Base-by-base conservation (phyloP, 2,888 invertebrate genomes). In the Mythimna lalbum region DNA sequence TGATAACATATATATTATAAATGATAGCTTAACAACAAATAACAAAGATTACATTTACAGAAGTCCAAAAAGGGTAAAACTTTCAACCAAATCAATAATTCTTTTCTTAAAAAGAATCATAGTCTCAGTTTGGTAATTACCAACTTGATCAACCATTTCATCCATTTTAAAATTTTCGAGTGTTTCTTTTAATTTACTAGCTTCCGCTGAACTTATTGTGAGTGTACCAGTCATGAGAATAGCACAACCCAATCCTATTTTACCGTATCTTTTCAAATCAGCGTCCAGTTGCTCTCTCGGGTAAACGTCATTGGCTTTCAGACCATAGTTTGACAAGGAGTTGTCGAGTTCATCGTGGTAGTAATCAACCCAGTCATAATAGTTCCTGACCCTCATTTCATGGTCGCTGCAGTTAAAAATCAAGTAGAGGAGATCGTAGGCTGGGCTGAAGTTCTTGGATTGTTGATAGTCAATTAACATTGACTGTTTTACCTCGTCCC, bases 391-490 rank as follows among this genome's bases (percentile, higher is more conserved):
- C 36, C 91, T 86, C 0, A 84, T 84, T 21, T 83, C 81, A n/a
- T 92, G 81, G 55, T 90, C 84, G 0, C 90, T 90, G 59, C 90
- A 88, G 72, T 86, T 90, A 66, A 91, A 90, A 19, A 91, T 71
- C 76, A 90, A 75, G 78, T 87, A 90, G 6, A 88, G 78, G 0
- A 92, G 33, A 31, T 92, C 92, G 7, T 67, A 65, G 0, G 76
- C 89, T 7, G 91, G 91, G 21, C 75, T 89, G 6, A 77, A 78
- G 66, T 84, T 86, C 59, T 66, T 87, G 0, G 87, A 80, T 19
- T 87, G 4, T 72, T 92, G 92, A 69, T 90, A 92, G 78, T 92
- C 92, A 6, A 92, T 87, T 75, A 91, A 79, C 0, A 91, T 76
- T 19, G 86, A 86, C 7, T 89, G 80, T 4, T 80, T 73, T 0